These are phyloP conservation scores for Agelas oroides DNA, from an alignment of 37 sponge, comb jelly and placozoan genomes.

Conservation along the genomic window DNA sequence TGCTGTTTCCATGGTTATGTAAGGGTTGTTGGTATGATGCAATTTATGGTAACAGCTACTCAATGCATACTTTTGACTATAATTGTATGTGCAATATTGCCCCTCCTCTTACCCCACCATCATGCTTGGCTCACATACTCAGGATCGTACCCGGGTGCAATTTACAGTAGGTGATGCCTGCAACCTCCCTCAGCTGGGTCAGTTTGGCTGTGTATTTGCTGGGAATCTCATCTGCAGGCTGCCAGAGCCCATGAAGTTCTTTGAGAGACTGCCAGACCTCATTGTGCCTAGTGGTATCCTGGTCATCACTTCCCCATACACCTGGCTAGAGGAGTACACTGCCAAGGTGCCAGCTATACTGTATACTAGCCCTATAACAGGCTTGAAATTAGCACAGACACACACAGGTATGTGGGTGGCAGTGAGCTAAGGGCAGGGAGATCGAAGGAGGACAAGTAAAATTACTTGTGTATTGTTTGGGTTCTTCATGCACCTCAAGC, in stretches of 20 bases:
- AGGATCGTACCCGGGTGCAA: conserved; percentile 70
- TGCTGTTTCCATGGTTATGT: too few species aligned
- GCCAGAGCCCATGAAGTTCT: conserved; percentile 69
- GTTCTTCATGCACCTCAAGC: too few species aligned
- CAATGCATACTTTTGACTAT: too few species aligned
- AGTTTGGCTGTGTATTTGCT: conserved; percentile 88
- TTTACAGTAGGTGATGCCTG: conserved; percentile 85
- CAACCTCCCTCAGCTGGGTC: conserved; percentile 72
- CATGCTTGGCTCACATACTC: background rate
- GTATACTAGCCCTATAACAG: too few species aligned
- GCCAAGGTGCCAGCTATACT: conserved; percentile 81
- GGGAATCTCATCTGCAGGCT: conserved; percentile 88
- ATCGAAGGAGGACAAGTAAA: background rate
- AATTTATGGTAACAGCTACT: too few species aligned
- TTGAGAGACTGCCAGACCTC: conserved; percentile 60
- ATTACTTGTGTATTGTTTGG: too few species aligned
- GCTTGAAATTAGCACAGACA: too few species aligned
- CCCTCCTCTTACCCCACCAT: too few species aligned
- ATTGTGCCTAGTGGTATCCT: conserved; percentile 84
- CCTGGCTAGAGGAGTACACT: conserved; percentile 90
- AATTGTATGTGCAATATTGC: too few species aligned
- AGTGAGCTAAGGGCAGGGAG: background rate
- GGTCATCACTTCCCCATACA: conserved; percentile 84
- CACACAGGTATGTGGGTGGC: too few species aligned
- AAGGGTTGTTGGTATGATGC: too few species aligned